Base-by-base conservation (phyloP, 2,888 invertebrate species). In the Tinea trinotella region DNA sequence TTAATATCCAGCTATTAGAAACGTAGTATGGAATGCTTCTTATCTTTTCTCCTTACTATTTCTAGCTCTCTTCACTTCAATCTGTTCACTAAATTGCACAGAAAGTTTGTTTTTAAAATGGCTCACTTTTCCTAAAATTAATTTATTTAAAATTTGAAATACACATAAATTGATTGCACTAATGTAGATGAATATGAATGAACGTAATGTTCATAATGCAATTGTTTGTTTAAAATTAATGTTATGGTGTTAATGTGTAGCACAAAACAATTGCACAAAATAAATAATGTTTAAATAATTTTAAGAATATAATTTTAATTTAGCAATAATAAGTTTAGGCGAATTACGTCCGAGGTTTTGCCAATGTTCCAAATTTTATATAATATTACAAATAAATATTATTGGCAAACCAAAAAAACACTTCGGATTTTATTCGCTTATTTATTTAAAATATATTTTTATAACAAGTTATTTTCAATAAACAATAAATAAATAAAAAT, bases 21-120 rank as follows among this genome's bases (percentile, higher is more conserved):
- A 68, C 66, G 81, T 85, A 83, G 84, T 68, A 80, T 83, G 84
- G 84, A 85, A 85, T 85, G 85, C 85, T 85, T 85, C 73, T 54
- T 56, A 54, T 54, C 54, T 75, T 52, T 76, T 79, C 80, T 84
- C 75, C 75, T 82, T 70, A 76, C 79, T 83, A 68, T 80, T 75
- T 78, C 75, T 83, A 80, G 77, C 70, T 72, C 69, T 85, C 69
- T 79, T 80, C 83, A 84, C 83, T 74, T 75, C 68, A 76, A 76
- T 76, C 73, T 81, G 19, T 79, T 84, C 82, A 85, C 84, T 76
- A 74, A 76, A 74, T 71, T 81, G 85, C 85, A 85, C 85, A 79
- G 76, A 75, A 78, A 67, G 71, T 80, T 82, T 79, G 17, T 70
- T 82, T 75, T 80, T 83, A 84, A 85, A 84, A 85, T 85, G 85